A percentile compares a stretch with the other conserved stretches of the same genome.
Conservation (phyloP, 2,797 vertebrate genomes). For the Psittacula derbiana region DNA sequence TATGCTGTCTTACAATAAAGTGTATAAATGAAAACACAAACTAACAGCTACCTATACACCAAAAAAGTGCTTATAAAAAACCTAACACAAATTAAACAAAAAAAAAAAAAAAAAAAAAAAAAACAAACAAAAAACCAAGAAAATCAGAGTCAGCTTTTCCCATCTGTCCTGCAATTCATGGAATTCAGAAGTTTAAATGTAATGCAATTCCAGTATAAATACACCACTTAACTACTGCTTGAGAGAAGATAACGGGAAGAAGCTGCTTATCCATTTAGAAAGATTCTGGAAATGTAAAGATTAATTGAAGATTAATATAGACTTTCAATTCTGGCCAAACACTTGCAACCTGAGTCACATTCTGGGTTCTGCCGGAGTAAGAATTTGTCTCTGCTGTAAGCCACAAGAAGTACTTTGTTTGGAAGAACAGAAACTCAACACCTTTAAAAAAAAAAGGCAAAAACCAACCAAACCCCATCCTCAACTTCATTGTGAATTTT, state of each 20-base stretch:
- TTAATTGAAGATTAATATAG: neutral
- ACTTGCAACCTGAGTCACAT: neutral
- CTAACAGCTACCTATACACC: neutral
- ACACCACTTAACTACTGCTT: neutral
- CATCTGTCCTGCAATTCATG: neutral
- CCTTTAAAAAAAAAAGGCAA: neutral
- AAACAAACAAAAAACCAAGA: neutral
- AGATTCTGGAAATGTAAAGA: neutral
- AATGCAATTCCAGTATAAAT: neutral
- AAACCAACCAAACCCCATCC: neutral
- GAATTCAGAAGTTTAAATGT: neutral
- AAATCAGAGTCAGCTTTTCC: neutral
- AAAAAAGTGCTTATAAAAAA: neutral
- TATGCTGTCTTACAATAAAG: neutral
- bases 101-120: neutral
- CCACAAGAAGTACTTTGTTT: neutral
- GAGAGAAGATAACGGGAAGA: neutral
- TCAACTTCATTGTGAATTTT: neutral
- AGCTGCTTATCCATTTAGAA: neutral
- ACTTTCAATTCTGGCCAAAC: neutral
- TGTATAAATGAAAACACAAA: neutral
- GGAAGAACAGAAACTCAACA: neutral
- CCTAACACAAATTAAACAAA: neutral
- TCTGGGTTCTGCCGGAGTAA: neutral
- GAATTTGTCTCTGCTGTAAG: neutral